Evolutionary conservation across 1,140 invertebrate species (phyloP), one percentile per base, ranked within the genome.

Genomic region (Drosophila rufa): DNA sequence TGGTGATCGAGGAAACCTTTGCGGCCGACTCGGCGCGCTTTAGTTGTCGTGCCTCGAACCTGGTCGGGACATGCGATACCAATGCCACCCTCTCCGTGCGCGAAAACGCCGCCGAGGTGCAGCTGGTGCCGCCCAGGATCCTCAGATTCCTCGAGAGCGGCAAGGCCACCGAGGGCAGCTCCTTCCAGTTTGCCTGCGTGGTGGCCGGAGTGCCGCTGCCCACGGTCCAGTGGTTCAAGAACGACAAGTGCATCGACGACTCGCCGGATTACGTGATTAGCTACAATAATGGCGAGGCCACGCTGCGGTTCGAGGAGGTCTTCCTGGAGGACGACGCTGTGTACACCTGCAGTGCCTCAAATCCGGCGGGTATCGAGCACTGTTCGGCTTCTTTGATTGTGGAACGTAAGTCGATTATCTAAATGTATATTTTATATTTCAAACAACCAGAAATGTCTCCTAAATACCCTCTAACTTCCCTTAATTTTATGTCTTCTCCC

Each of bases 171-270:
- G 96, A 97, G 93, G 96, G 96, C 12, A 93, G 91, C 27, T 92
- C 94, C 0, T 95, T 95, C 89, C 94, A 95, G 80, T 95, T 98
- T 66, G 94, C 95, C 57, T 97, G 97, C 82, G 94, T 94, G 50
- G 95, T 97, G 4, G 94, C 94, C 58, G 96, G 96, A 4, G 95
- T 96, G 92, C 97, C 97, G 3, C 82, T 97, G 47, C 96, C 97
- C 19, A 96, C 95, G 55, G 95, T 98, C 11, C 95, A 95, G 75
- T 99, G 98, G 98, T 95, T 93, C 57, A 95, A 95, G 84, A 94
- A 95, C 75, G 94, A 94, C 17, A 94, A 94, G 58, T 94, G 94
- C 71, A 94, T 95, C 57, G 94, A 94, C 60, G 93, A 94, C 74
- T 94, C 94, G 42, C 93, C 92, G 19, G 93, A 93, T 45, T 94